Evolutionary conservation across 1,140 invertebrate genomes (phyloP), one percentile per base, ranked within the genome.

Genomic region (Bursaphelenchus mucronatus): DNA sequence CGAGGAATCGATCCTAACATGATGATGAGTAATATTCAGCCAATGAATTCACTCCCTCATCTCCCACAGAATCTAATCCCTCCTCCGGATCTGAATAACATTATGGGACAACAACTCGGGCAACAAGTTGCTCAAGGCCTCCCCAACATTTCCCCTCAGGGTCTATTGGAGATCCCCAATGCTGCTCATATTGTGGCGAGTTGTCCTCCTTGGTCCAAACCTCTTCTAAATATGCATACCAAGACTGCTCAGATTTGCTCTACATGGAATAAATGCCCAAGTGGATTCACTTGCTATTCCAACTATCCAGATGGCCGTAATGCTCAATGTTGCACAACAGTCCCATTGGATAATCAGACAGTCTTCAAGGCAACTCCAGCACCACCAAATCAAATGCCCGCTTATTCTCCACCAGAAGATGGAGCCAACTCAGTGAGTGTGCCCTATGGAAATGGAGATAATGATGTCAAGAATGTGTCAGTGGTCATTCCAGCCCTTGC

Each of bases 271-370:
- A 47, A 59, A 43, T 73, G 71, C 39, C 71, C 71, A n/a, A 47
- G 40, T n/a, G 73, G 71, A 30, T 73, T 73, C 56, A 73, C 71
- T 13, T 73, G 71, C 53, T 76, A 73, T 63, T 73, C 71, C 15
- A 73, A 73, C 44, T 76, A 65, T 39, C 71, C 73, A 8, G 71
- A 73, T 61, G 71, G 71, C 30, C 54, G 71, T 15, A 73, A 73
- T 59, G 71, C 71, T 45, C 71, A 73, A 50, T 73, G 71, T 50
- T 73, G 71, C 63, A 71, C 69, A 10, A 72, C 70, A 10, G 73
- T 73, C 0, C 71, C 71, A 19, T 61, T 71, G 45, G 69, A 71
- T 44, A 71, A 71, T 63, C 67, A 76, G 13, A 47, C 74, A 8
- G 69, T 71, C 4, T 71, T 71, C 39, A 47, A 52, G 0, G 69